Conservation (phyloP, 2,797 vertebrate genomes). For the Gephyroberyx darwinii region DNA sequence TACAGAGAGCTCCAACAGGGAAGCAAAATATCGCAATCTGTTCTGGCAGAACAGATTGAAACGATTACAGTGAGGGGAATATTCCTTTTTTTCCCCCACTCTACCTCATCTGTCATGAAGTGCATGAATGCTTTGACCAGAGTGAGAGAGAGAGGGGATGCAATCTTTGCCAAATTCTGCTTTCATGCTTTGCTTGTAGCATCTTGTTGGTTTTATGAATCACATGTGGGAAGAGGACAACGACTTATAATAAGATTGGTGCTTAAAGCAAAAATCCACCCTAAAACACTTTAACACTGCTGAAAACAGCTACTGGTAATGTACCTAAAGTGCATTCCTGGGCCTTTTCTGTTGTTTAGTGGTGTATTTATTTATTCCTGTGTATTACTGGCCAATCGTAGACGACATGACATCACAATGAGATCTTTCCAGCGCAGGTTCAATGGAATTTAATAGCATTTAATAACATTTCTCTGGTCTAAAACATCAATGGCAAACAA, state of each 20-base stretch:
- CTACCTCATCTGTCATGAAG: slow-evolving; percentile 62
- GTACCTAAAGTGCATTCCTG: background rate
- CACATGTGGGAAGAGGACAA: slow-evolving; percentile 13
- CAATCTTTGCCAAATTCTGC: slow-evolving; percentile 24
- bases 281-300: background rate
- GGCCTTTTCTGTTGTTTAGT: background rate
- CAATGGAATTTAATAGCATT: no score
- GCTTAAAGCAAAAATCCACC: background rate
- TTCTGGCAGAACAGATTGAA: slow-evolving; percentile 76
- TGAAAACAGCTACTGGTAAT: background rate
- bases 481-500: no score
- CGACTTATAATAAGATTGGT: background rate
- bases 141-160: slow-evolving; percentile 23
- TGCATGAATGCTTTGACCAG: slow-evolving; percentile 50
- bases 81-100: slow-evolving; percentile 40
- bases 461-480: no score
- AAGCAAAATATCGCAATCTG: slow-evolving; percentile 77
- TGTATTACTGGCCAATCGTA: no score
- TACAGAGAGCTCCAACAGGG: slow-evolving; percentile 63
- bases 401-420: background rate
- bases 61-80: slow-evolving; percentile 72
- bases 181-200: slow-evolving; percentile 17
- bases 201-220: slow-evolving; percentile 46
- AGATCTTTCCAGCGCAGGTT: background rate
- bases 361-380: background rate